phyloP scores from a whole-genome alignment of 2,797 vertebrate genomes.

The Paguma larvata region DNA sequence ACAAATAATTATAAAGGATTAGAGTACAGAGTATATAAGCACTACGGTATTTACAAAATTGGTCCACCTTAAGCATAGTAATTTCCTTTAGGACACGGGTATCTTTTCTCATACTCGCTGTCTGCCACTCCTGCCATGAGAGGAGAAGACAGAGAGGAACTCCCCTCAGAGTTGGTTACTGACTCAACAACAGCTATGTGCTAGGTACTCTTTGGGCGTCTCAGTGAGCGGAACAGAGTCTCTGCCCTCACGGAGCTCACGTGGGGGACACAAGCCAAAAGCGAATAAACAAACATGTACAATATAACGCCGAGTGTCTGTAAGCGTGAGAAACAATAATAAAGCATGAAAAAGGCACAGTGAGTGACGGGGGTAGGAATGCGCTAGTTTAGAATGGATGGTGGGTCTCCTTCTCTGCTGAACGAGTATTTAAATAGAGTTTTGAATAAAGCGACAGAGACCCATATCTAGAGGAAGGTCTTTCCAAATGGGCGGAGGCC shows the following conservation, averaged over 20 bases:
- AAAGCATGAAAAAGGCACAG: background rate
- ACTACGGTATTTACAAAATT: background rate
- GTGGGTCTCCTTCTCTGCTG: background rate
- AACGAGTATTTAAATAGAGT: background rate
- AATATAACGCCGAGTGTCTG: background rate
- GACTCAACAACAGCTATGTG: background rate
- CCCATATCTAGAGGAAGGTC: background rate
- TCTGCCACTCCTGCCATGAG: background rate
- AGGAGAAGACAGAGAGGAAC: background rate
- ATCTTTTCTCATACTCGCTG: background rate
- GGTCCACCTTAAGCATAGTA: conserved; percentile 11
- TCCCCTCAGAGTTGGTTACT: background rate
- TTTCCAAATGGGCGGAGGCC: background rate
- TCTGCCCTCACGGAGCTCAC: background rate
- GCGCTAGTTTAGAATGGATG: background rate
- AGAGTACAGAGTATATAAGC: background rate
- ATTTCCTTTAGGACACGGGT: background rate
- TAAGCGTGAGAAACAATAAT: background rate
- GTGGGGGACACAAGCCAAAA: background rate
- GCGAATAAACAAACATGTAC: background rate
- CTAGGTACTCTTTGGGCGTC: background rate
- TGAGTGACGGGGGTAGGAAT: background rate
- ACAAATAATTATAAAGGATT: background rate
- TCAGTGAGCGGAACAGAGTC: background rate
- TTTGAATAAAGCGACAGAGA: background rate